Conservation (phyloP, 2,113 vertebrate genomes). For the Triplophysa dalaica region DNA sequence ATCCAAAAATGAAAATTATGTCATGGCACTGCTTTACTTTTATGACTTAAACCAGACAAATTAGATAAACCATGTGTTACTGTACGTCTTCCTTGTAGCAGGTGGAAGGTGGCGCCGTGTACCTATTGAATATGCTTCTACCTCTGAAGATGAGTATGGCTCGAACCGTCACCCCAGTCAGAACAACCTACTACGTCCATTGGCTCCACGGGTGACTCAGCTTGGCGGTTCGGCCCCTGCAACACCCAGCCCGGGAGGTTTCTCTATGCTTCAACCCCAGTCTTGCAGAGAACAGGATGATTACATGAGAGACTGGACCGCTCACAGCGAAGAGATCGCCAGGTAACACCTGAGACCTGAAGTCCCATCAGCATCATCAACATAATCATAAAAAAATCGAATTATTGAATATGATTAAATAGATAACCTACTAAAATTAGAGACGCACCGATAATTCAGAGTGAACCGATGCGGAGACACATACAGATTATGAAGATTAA, state of each 20-base stretch:
- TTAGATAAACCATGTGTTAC: background rate
- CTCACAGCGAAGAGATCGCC: slow-evolving; percentile 97
- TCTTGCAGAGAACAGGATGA: slow-evolving; percentile 90
- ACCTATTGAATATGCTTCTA: slow-evolving; percentile 95
- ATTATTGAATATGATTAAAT: too few relatives aligned
- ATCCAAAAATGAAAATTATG: background rate
- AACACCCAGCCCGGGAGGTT: slow-evolving; percentile 68
- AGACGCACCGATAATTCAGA: too few relatives aligned
- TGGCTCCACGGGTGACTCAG: slow-evolving; percentile 84
- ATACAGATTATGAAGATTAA: too few relatives aligned
- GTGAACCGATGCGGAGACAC: too few relatives aligned
- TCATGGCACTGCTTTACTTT: background rate
- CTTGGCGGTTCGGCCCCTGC: slow-evolving; percentile 81
- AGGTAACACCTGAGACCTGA: slow-evolving; percentile 72
- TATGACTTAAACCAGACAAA: too few relatives aligned
- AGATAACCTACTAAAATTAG: too few relatives aligned
- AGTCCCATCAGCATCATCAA: background rate
- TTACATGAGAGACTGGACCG: slow-evolving; percentile 96
- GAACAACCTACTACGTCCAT: slow-evolving; percentile 80
- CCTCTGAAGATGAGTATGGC: slow-evolving; percentile 97
- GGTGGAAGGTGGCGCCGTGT: slow-evolving; percentile 91
- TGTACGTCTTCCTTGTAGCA: slow-evolving; percentile 47
- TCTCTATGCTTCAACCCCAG: slow-evolving; percentile 80
- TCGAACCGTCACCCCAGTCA: slow-evolving; percentile 94
- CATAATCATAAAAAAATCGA: too few relatives aligned